Evolutionary conservation across 2,797 vertebrate species (phyloP), one percentile per base, ranked within the genome.

Genomic region (Helostoma temminkii): DNA sequence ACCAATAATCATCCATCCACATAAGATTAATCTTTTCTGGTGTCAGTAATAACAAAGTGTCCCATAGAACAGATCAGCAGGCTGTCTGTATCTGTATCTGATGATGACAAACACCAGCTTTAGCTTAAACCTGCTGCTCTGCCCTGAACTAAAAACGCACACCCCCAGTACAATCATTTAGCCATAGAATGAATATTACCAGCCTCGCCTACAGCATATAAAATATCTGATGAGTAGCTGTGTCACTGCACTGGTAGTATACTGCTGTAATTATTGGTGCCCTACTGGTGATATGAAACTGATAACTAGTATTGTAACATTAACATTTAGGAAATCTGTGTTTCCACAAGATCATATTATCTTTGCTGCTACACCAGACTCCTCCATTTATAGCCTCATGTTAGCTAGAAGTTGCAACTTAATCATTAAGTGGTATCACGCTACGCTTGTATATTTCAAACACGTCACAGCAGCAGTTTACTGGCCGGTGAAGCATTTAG

Each of bases 121-220:
- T 78, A 71, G 48, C 65, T 82, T 68, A 66, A 82, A 83, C 64
- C 54, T 70, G 61, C 54, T 53, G 6, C 59, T 59, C 63, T 58
- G 18, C 37, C 45, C 68, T 63, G 56, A 61, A 57, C 18, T 57
- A 30, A 16, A 14, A 55, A 58, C 32, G 15, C 14, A 32, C 28
- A 12, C 39, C 30, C 61, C 16, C 37, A 58, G 21, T 66, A 63
- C 58, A 64, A 58, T 67, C 59, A 70, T 49, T 62, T 39, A 15
- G 22, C 55, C 60, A 10, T 52, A 18, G 55, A n/a, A n/a, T n/a
- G 28, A 71, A 43, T 47, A 42, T 57, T 14, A 64, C 43, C 67
- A 71, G 62, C 65, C 25, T 53, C 4, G 6, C 18, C 45, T 45
- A 24, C 9, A 4, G 9, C 43, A 43, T 66, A 22, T 46, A 47